A percentile compares a stretch with the other conserved stretches of the same genome.
These are phyloP conservation scores for Apotomis turbidana DNA, from an alignment of 2,888 invertebrate species.

Conservation along the genomic window DNA sequence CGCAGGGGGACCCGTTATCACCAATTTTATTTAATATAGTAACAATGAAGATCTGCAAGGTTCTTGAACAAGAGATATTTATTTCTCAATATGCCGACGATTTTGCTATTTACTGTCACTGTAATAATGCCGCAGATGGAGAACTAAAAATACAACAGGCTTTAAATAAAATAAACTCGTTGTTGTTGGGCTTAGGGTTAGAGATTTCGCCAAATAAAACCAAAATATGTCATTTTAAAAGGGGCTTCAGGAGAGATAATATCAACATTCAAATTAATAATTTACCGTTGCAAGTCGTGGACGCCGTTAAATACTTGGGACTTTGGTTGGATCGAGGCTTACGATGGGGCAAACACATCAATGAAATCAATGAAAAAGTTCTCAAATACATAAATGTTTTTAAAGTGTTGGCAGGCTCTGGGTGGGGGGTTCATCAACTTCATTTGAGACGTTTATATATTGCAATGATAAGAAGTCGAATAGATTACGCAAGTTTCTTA, in stretches of 20 bases:
- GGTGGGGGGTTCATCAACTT: too few species aligned
- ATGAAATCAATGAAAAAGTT: constrained; percentile 30
- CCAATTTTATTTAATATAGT: constrained; percentile 7
- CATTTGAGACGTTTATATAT: too few species aligned
- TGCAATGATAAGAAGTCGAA: too few species aligned
- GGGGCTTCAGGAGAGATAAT: constrained; percentile 7
- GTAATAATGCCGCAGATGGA: too few species aligned
- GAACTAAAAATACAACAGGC: constrained; percentile 17
- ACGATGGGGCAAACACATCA: constrained; percentile 20
- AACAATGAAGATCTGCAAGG: constrained; percentile 27
- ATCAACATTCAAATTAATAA: background rate
- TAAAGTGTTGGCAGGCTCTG: too few species aligned
- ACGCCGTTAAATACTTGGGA: constrained; percentile 34
- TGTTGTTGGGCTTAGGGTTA: constrained; percentile 42
- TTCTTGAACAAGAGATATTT: background rate
- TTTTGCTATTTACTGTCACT: constrained; percentile 18
- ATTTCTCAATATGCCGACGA: constrained; percentile 43
- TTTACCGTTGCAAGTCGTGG: constrained; percentile 28
- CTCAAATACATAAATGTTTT: constrained; percentile 24
- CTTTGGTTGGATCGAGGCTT: constrained; percentile 42
- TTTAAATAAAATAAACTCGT: constrained; percentile 11
- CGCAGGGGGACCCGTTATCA: constrained; percentile 29
- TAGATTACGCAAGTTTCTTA: too few species aligned
- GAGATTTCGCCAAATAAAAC: constrained; percentile 41
- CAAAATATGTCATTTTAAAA: constrained; percentile 44